A percentile compares a stretch with the other conserved stretches of the same genome.
Conservation (phyloP, 2,113 vertebrate species). For the Urocolius indicus region DNA sequence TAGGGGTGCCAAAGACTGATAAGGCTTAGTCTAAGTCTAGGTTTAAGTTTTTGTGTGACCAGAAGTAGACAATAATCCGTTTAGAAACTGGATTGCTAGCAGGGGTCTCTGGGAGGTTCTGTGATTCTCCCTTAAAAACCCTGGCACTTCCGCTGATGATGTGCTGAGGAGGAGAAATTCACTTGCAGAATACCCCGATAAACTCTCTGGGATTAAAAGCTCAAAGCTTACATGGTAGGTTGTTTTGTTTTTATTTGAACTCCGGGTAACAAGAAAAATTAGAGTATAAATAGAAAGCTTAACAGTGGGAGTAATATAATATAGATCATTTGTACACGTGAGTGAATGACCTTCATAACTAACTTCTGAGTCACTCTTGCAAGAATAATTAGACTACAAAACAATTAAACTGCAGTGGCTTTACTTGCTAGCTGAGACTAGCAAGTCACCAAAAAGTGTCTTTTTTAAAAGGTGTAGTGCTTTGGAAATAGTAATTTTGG, state of each 20-base stretch:
- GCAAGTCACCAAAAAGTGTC: neutral
- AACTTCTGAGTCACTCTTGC: constrained; percentile 42
- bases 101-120: neutral
- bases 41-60: neutral
- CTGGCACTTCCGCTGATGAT: neutral
- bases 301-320: constrained; percentile 67
- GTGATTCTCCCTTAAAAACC: neutral
- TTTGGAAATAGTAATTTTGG: neutral
- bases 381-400: constrained; percentile 38
- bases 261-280: constrained; percentile 65
- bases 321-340: constrained; percentile 51
- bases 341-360: constrained; percentile 72
- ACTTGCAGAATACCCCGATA: neutral
- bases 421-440: neutral
- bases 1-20: neutral
- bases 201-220: neutral
- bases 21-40: neutral
- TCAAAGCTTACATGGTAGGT: neutral
- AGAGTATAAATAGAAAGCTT: constrained; percentile 65
- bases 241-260: constrained; percentile 56
- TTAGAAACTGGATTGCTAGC: neutral
- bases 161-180: neutral
- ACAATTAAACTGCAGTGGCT: constrained; percentile 35
- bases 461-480: neutral
- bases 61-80: neutral